A percentile compares a stretch with the other conserved stretches of the same genome.
Conservation (phyloP, 37 sponge, comb jelly and placozoan genomes). For the Cladorhizidae sp. region DNA sequence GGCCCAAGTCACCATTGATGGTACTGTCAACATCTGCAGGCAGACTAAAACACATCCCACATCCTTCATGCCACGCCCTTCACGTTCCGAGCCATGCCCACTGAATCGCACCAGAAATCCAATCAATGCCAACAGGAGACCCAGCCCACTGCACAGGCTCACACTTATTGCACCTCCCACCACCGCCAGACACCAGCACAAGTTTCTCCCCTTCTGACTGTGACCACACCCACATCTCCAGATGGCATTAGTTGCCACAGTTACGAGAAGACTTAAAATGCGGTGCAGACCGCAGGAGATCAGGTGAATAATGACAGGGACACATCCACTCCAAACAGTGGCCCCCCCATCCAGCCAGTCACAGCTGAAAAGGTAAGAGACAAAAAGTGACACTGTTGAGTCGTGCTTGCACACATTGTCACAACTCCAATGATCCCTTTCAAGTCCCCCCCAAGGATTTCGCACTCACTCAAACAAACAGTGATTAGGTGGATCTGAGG, state of each 20-base stretch:
- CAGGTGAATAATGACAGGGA: slow-evolving; percentile 30
- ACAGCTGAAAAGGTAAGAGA: background rate
- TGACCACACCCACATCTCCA: background rate
- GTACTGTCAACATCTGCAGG: slow-evolving; percentile 10
- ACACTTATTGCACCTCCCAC: background rate
- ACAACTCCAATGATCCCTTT: background rate
- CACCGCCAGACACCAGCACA: background rate
- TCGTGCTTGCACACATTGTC: background rate
- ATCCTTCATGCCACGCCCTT: background rate
- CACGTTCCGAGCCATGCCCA: background rate
- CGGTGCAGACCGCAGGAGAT: slow-evolving; percentile 9
- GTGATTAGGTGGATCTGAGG: too few species aligned
- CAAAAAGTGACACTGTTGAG: background rate
- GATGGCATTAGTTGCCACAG: background rate
- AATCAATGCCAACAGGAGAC: slow-evolving; percentile 4
- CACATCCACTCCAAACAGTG: slow-evolving; percentile 33
- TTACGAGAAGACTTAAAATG: background rate
- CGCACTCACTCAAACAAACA: too few species aligned
- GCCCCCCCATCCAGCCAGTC: slow-evolving; percentile 3
- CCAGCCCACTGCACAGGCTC: slow-evolving; percentile 10
- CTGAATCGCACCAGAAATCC: background rate
- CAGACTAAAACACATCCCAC: slow-evolving; percentile 16
- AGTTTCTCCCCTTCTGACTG: background rate
- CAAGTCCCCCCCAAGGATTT: too few species aligned
- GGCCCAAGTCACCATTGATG: slow-evolving; percentile 31